Percentiles rank a stretch among this genome's conserved stretches.
These are phyloP conservation scores for Helicoverpa armigera DNA, from an alignment of 1,140 invertebrate genomes.

Conservation along the genomic window DNA sequence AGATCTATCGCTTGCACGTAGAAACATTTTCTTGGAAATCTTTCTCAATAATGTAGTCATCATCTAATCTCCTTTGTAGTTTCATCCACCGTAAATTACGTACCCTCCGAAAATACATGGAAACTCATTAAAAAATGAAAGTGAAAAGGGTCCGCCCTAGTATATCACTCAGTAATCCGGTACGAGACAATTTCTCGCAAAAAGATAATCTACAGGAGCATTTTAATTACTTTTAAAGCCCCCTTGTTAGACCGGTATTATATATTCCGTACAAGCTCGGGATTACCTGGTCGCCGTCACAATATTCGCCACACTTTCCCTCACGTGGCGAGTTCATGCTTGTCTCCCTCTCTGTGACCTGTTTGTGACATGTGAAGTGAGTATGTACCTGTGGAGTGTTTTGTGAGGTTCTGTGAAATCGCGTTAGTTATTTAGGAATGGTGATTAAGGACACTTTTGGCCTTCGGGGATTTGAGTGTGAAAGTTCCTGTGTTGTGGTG, in stretches of 20 bases:
- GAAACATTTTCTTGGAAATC: too few species aligned
- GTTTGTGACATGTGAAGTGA: conserved; percentile 46
- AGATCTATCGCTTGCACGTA: too few species aligned
- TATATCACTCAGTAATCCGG: conserved; percentile 30
- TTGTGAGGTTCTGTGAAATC: conserved; percentile 29
- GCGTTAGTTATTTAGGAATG: conserved; percentile 15
- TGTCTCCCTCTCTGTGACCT: conserved; percentile 18
- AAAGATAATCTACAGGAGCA: conserved; percentile 40
- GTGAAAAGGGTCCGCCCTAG: conserved; percentile 24
- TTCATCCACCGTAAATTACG: conserved; percentile 1
- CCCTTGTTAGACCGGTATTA: conserved; percentile 57
- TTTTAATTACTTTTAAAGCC: conserved; percentile 57
- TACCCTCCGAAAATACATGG: neutral
- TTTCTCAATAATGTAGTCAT: too few species aligned
- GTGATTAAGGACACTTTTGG: conserved; percentile 21
- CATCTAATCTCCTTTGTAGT: too few species aligned
- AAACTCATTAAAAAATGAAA: conserved; percentile 13
- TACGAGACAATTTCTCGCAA: conserved; percentile 30
- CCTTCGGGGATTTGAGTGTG: conserved; percentile 21
- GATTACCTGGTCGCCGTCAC: conserved; percentile 54
- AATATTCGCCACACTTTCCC: conserved; percentile 41
- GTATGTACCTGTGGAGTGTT: conserved; percentile 51
- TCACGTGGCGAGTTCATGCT: neutral
- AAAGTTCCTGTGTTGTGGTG: neutral
- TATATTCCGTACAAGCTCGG: conserved; percentile 55